Evolutionary conservation across 2,888 invertebrate genomes (phyloP), one percentile per base, ranked within the genome.

Genomic region (Xestia rhomboidea): DNA sequence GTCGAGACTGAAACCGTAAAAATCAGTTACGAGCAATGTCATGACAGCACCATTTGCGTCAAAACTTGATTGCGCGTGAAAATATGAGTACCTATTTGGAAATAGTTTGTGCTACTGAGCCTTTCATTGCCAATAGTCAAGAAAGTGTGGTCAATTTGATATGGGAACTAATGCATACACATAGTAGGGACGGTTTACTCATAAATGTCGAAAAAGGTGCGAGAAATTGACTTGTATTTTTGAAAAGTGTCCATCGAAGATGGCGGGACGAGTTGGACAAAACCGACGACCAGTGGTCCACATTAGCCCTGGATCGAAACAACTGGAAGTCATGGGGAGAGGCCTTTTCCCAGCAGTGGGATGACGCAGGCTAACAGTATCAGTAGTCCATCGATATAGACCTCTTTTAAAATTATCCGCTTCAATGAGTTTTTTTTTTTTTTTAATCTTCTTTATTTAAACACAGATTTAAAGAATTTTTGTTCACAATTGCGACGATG

Each of bases 11-110:
- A 83, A 75, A 69, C 73, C 85, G 73, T 86, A 41, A 66, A 75
- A 83, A 86, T 86, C 49, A 41, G 73, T 86, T 86, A 74, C 24
- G 30, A 64, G 64, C 80, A 73, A 77, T 77, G 68, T 85, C 79
- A 85, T 77, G 82, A 62, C 41, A 60, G 27, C 24, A 67, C 60
- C 66, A 54, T 79, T 83, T 72, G 66, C 57, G 71, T 84, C 64
- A 49, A 74, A 74, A 60, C 18, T 62, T 69, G 1, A 68, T 57
- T 73, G 57, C 41, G 24, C 70, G 60, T 64, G 60, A 68, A 82
- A 74, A 79, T 70, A 18, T 84, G 1, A 57, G n/a, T 54, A n/a
- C n/a, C n/a, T n/a, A 49, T 84, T 70, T 60, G 62, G 63, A 70
- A 84, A 82, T 62, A 41, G 10, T 54, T 41, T 73, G 38, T 34